These are phyloP conservation scores for Distichodus sexfasciatus DNA, from an alignment of 2,797 vertebrate genomes.

Conservation along the genomic window DNA sequence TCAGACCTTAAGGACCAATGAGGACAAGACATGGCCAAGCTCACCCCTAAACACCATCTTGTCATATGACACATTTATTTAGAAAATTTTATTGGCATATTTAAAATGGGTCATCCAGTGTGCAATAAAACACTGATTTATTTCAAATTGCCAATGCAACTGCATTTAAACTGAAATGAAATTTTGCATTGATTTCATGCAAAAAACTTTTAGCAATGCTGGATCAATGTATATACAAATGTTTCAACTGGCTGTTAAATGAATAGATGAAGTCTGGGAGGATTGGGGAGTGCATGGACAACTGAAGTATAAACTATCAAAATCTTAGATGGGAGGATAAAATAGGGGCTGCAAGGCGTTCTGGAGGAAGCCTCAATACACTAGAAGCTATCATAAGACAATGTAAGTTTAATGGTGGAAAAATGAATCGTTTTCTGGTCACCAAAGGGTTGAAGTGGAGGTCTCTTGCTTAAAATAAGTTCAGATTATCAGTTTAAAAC, in stretches of 20 bases:
- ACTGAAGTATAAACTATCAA: background rate
- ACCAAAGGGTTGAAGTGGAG: too few species aligned
- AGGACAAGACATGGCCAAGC: background rate
- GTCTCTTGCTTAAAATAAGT: conserved; percentile 37
- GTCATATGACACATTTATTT: too few species aligned
- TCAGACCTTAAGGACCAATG: conserved; percentile 74
- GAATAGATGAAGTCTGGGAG: background rate
- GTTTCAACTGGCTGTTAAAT: conserved; percentile 13
- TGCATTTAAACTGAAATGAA: too few species aligned
- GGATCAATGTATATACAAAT: too few species aligned
- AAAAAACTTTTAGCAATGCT: too few species aligned
- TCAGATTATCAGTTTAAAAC: conserved; percentile 26
- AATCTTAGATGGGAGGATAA: conserved; percentile 18
- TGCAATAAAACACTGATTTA: too few species aligned
- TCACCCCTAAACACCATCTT: too few species aligned
- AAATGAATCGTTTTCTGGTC: conserved; percentile 38
- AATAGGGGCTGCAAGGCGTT: conserved; percentile 16
- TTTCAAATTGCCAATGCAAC: too few species aligned
- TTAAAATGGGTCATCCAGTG: too few species aligned
- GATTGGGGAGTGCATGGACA: conserved; percentile 2
- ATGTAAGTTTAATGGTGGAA: conserved; percentile 25
- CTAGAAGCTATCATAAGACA: conserved; percentile 46
- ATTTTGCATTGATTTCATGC: too few species aligned
- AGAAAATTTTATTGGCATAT: too few species aligned
- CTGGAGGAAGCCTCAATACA: conserved; percentile 44